Evolutionary conservation across 1,140 invertebrate genomes (phyloP), one percentile per base, ranked within the genome.

Genomic region (Gonatopus flavifemur): DNA sequence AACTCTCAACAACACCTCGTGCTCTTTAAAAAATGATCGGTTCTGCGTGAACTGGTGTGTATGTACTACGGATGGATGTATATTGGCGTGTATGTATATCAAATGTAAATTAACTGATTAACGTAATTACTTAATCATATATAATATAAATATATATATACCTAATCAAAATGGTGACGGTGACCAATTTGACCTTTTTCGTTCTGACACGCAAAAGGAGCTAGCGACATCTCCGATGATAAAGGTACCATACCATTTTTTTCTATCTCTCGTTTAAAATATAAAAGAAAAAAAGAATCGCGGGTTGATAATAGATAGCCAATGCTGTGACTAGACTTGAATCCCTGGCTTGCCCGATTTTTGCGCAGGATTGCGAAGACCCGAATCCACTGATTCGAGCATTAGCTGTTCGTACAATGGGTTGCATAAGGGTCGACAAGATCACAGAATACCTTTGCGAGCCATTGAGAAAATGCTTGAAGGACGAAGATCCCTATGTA

Each of bases 381-480:
- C 93, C 96, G 10, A 99, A 99, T 83, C 98, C 98, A 9, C 80
- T 99, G 66, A 99, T 99, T 70, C 84, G 98, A 57, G 98, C 98
- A 7, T 77, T 99, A 64, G 98, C 98, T 54, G 98, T 99, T 30
- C 84, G 98, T 33, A 99, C 98, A 10, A 99, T 99, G 98, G 98
- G 97, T 31, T 99, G 97, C 72, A 99, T 99, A 69, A 84, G 98
- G 36, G 98, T 99, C 36, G 98, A 99, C 78, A 99, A 99, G 81
- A 99, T 99, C 64, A 99, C 98, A 2, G 98, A 99, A 80, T 99
- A 99, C 80, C 80, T 99, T 7, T 99, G 98, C 80, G 97, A 99
- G 72, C 98, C 98, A 3, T 80, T 99, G 50, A 81, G 98, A 37
- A 99, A 99, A 74, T 99, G 98, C 78, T 83, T 99, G 59, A 94